Evolutionary conservation across 2,113 vertebrate species (phyloP).

Genomic region (Ameiurus melas): DNA sequence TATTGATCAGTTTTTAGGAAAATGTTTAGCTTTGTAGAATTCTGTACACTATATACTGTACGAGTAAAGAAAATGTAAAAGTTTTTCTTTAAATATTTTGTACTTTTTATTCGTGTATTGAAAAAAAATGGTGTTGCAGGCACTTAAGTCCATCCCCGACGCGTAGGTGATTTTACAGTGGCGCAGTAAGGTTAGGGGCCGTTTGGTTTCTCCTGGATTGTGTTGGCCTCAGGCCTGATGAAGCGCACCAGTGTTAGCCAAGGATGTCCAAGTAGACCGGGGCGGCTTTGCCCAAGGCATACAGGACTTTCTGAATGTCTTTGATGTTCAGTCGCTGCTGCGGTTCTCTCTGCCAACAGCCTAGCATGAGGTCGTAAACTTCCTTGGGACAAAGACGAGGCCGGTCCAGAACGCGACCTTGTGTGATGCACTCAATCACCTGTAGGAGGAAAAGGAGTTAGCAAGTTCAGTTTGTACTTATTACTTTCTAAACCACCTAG

Average conservation of each 20-base stretch:
- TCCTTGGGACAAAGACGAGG: conserved; percentile 79
- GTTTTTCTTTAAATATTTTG: conserved; percentile 67
- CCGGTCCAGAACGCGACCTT: conserved; percentile 78
- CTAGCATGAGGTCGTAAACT: conserved; percentile 82
- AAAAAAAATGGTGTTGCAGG: conserved; percentile 82
- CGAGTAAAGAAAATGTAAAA: conserved; percentile 82
- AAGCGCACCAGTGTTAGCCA: conserved; percentile 63
- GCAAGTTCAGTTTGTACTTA: too few relatives aligned
- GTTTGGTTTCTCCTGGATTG: conserved; percentile 80
- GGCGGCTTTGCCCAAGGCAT: conserved; percentile 78
- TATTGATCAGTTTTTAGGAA: conserved; percentile 65
- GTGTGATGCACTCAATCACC: conserved; percentile 81
- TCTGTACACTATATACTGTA: conserved; percentile 78
- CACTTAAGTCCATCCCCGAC: conserved; percentile 81
- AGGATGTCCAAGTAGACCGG: conserved; percentile 83
- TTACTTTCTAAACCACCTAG: not conserved
- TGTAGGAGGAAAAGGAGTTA: conserved; percentile 60
- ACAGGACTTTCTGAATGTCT: conserved; percentile 80
- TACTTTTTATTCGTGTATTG: conserved; percentile 77
- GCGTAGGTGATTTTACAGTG: conserved; percentile 77
- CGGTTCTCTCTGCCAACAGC: conserved; percentile 81
- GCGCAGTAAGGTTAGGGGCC: conserved; percentile 68
- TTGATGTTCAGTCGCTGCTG: conserved; percentile 81
- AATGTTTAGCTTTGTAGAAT: conserved; percentile 67
- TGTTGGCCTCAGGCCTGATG: conserved; percentile 47